Percentiles rank a stretch among this genome's conserved stretches.
Conservation (phyloP, 2,888 invertebrate genomes). For the Drosophila anomalipes region DNA sequence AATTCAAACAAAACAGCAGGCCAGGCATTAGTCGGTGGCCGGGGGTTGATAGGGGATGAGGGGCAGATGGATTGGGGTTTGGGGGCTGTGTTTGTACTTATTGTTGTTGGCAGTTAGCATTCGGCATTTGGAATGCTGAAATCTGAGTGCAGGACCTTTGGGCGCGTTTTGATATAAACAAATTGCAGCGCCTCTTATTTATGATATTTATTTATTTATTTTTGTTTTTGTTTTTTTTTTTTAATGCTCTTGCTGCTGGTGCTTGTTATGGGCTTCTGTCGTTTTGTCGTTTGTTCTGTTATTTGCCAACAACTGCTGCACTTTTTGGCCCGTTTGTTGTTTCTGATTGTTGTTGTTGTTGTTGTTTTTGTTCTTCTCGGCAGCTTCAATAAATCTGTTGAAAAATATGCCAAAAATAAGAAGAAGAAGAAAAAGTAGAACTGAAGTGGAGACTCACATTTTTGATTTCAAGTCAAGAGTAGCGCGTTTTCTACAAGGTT, state of each 20-base stretch:
- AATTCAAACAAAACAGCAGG: constrained; percentile 76
- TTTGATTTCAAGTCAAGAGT: neutral
- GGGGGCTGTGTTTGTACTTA: constrained; percentile 8
- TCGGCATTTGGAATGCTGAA: constrained; percentile 60
- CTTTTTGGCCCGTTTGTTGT: constrained; percentile 11
- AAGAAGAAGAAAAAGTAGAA: neutral
- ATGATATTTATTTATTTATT: constrained; percentile 65
- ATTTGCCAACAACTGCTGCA: constrained; percentile 20
- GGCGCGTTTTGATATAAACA: constrained; percentile 76
- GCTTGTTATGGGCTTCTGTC: constrained; percentile 4
- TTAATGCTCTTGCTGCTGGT: constrained; percentile 25
- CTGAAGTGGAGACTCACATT: neutral
- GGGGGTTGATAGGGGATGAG: neutral
- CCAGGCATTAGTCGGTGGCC: constrained; percentile 29
- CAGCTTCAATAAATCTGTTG: constrained; percentile 47
- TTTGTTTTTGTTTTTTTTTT: constrained; percentile 13
- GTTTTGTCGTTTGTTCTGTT: constrained; percentile 4
- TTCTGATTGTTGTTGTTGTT: neutral
- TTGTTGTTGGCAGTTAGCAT: constrained; percentile 49
- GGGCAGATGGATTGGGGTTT: neutral
- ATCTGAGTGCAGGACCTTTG: constrained; percentile 60
- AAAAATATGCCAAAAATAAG: constrained; percentile 9
- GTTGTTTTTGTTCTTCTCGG: neutral
- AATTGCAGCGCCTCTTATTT: constrained; percentile 79
- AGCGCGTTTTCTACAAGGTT: neutral